A percentile compares a stretch with the other conserved stretches of the same genome.
These are phyloP conservation scores for Nemoura dubitans DNA, from an alignment of 2,888 invertebrate genomes.

Conservation along the genomic window DNA sequence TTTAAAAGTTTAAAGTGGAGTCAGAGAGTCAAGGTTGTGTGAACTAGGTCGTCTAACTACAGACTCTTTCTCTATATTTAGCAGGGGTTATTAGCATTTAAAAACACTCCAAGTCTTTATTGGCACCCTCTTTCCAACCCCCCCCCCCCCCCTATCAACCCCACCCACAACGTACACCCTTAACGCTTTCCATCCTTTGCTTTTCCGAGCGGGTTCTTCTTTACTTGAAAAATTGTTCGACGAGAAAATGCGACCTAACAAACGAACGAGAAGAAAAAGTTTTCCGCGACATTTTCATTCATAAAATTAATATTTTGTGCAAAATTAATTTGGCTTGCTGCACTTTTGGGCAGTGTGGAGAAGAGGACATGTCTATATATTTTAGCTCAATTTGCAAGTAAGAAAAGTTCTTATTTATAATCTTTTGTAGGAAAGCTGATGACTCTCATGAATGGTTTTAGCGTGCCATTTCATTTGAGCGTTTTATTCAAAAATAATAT, in stretches of 20 bases:
- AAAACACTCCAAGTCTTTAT: slow-evolving; percentile 45
- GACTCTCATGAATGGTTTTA: too few species aligned
- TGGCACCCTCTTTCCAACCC: slow-evolving; percentile 38
- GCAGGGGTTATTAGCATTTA: slow-evolving; percentile 46
- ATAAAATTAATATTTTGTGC: not conserved
- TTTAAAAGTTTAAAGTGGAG: not conserved
- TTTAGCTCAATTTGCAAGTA: too few species aligned
- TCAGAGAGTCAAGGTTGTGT: slow-evolving; percentile 17
- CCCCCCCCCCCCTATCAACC: slow-evolving; percentile 10
- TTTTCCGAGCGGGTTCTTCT: slow-evolving; percentile 14
- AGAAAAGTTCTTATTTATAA: too few species aligned
- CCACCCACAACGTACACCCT: not conserved
- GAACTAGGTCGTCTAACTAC: slow-evolving; percentile 15
- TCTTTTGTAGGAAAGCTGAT: too few species aligned
- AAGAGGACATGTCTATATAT: too few species aligned
- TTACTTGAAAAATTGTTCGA: slow-evolving; percentile 15
- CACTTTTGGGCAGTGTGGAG: too few species aligned
- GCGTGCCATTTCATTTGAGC: too few species aligned
- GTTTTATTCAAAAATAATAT: too few species aligned
- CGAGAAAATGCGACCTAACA: not conserved
- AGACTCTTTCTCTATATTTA: slow-evolving; percentile 24
- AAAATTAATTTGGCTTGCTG: not conserved
- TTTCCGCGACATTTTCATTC: not conserved
- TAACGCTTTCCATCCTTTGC: slow-evolving; percentile 4
- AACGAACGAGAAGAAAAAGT: not conserved